A percentile compares a stretch with the other conserved stretches of the same genome.
Evolutionary conservation across 2,113 vertebrate genomes (phyloP).

Genomic region (Nothobranchius furzeri): DNA sequence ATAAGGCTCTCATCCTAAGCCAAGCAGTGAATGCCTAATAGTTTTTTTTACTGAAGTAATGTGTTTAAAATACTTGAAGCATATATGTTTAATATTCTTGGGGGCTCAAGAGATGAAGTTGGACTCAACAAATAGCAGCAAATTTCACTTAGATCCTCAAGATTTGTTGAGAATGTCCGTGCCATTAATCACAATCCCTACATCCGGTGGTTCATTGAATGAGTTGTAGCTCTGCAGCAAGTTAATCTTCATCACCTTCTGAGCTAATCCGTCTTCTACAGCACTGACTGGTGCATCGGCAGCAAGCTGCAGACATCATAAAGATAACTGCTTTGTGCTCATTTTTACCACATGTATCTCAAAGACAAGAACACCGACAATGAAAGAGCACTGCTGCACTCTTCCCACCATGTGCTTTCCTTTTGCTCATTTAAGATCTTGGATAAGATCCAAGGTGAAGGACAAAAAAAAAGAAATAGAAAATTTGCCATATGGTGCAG

Average conservation of each 20-base stretch:
- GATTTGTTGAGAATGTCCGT: not conserved
- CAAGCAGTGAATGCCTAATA: not conserved
- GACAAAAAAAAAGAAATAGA: not conserved
- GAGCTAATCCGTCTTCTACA: not conserved
- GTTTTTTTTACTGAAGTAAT: not conserved
- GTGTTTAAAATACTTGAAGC: too few species aligned
- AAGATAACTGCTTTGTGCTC: constrained; percentile 1
- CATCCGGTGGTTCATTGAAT: not conserved
- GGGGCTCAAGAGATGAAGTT: too few species aligned
- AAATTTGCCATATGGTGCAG: not conserved
- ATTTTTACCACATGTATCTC: not conserved
- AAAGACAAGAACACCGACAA: constrained; percentile 2
- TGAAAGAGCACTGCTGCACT: not conserved
- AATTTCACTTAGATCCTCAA: too few species aligned
- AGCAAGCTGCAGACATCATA: constrained; percentile 6
- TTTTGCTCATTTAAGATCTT: constrained; percentile 2
- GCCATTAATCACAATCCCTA: not conserved
- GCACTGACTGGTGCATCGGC: constrained; percentile 1
- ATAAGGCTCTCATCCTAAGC: too few species aligned
- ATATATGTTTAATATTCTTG: too few species aligned
- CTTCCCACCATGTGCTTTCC: not conserved
- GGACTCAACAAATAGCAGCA: too few species aligned
- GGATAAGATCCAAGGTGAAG: not conserved
- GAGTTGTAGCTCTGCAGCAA: not conserved
- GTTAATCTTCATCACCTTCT: not conserved